Base-by-base conservation (phyloP, 1,140 invertebrate genomes). In the Zaprionus lachaisei region DNA sequence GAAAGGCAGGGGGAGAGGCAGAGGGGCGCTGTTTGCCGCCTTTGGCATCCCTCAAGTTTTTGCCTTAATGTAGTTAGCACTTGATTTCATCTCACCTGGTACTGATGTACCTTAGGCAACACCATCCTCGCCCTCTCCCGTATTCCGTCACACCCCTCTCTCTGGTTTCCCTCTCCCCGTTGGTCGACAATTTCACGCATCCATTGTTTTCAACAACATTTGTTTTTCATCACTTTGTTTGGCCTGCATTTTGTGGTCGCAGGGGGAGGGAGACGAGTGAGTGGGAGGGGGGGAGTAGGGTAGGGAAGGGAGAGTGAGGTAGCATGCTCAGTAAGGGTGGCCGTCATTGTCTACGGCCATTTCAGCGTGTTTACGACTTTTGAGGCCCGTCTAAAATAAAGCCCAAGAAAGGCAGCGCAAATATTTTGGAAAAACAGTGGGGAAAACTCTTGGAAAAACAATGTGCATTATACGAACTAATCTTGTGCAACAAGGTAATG, bases 211-310 rank as follows among this genome's bases (percentile, higher is more conserved):
- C 66, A 81, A 89, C 81, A 89, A 89, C 84, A 89, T 89, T 89
- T 89, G 84, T 83, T 89, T 89, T 90, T 89, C 84, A 89, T 90
- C 85, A 89, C 84, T 90, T 72, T 87, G 84, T 83, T 83, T 87
- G 81, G 81, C 70, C 84, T 80, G 77, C 77, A 86, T 80, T 80
- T 78, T 83, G 74, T 55, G 74, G 70, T 66, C 47, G 64, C 49
- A 41, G 49, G 31, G 24, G 54, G 20, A 11, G n/a, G 22, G 20
- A 38, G 15, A 28, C 2, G 11, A 5, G 5, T 5, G 5, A 26
- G 24, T 26, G 5, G 26, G 26, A 26, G 5, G 1, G n/a, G 22
- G 20, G 20, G 28, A 1, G 28, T 31, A 31, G 2, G 1, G 28
- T 7, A 31, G 44, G 15, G 9, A 1, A 17, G 5, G 12, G 4